Conservation (phyloP, 30 jellyfish, hydroid and myxozoan species). For the Phacellophora camtschatica region DNA sequence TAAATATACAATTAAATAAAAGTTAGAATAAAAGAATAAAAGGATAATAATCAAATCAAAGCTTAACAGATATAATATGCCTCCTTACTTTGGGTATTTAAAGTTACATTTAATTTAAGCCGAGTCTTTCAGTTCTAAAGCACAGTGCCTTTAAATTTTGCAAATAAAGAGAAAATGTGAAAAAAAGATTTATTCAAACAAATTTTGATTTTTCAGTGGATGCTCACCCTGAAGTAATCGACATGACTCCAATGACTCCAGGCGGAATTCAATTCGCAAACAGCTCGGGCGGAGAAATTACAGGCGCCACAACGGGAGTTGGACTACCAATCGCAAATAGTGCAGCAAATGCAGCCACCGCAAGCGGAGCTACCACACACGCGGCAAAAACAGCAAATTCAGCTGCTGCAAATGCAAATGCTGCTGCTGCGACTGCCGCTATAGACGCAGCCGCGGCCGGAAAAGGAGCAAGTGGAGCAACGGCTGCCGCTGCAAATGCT, state of each 20-base stretch:
- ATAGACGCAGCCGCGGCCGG: slow-evolving; percentile 25
- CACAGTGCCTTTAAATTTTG: too few relatives aligned
- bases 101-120: too few relatives aligned
- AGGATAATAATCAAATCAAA: too few relatives aligned
- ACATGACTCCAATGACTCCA: slow-evolving; percentile 68
- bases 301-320: slow-evolving; percentile 10
- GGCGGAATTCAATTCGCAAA: slow-evolving; percentile 61
- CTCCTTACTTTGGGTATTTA: too few relatives aligned
- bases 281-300: not conserved
- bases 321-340: not conserved
- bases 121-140: too few relatives aligned
- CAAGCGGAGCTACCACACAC: slow-evolving; percentile 1
- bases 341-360: not conserved
- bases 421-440: slow-evolving; percentile 29
- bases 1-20: too few relatives aligned
- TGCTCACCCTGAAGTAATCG: slow-evolving; percentile 19
- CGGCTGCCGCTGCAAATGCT: not conserved
- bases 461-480: not conserved
- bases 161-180: too few relatives aligned
- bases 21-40: too few relatives aligned
- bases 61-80: too few relatives aligned
- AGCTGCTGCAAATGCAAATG: not conserved
- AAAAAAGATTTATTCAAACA: not conserved
- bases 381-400: slow-evolving; percentile 18
- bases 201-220: not conserved